Evolutionary conservation across 2,113 vertebrate species (phyloP).

Genomic region (Forbesichthys papilliferus): DNA sequence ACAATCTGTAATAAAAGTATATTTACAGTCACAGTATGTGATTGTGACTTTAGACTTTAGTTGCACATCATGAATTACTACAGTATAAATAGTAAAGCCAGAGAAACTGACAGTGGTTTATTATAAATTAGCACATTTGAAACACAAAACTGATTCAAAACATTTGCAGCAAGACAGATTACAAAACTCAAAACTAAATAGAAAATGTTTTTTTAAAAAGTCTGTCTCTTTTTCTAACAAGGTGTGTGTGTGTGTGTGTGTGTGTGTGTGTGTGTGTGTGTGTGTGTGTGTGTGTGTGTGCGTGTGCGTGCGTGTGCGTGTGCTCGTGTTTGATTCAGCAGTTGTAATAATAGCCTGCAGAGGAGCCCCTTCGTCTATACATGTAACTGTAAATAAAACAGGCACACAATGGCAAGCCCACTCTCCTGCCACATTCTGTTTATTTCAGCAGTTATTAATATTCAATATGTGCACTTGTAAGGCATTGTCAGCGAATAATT

Average conservation of each 20-base stretch:
- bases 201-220: no score
- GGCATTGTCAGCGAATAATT: conserved; percentile 49
- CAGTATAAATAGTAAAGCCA: no score
- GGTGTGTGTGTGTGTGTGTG: background rate
- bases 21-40: no score
- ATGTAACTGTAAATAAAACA: conserved; percentile 26
- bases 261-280: no score
- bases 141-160: background rate
- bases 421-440: conserved; percentile 12
- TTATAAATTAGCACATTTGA: background rate
- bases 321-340: background rate
- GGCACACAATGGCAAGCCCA: conserved; percentile 21
- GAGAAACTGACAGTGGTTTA: no score
- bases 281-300: background rate
- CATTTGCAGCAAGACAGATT: background rate
- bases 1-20: no score
- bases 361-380: conserved; percentile 14
- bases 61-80: no score
- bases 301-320: conserved; percentile 12
- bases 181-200: no score
- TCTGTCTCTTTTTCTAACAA: no score
- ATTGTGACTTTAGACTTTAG: no score
- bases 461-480: conserved; percentile 39
- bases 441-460: conserved; percentile 50
- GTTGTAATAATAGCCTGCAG: background rate